These are phyloP conservation scores for Therioaphis trifolii DNA, from an alignment of 2,888 invertebrate genomes.

Conservation along the genomic window DNA sequence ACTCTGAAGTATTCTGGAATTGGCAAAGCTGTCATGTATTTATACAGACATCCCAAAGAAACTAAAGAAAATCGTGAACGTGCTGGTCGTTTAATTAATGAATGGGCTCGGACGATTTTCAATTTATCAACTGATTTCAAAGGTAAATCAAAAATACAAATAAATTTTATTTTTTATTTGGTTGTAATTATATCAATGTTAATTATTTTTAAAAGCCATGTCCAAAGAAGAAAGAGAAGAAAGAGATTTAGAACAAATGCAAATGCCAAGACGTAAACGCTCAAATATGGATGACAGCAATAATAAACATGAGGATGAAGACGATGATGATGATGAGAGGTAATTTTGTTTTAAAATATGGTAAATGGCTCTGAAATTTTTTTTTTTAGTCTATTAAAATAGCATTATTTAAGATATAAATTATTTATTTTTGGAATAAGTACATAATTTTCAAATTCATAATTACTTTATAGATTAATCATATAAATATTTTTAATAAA, in stretches of 20 bases:
- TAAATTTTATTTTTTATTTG: too few species aligned
- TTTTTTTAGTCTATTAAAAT: background rate
- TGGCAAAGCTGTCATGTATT: conserved; percentile 99
- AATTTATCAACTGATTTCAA: conserved; percentile 93
- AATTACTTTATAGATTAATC: background rate
- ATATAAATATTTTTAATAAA: too few species aligned
- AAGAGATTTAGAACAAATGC: conserved; percentile 89
- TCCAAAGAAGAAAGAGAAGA: conserved; percentile 93
- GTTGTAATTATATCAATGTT: background rate
- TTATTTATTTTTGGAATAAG: background rate
- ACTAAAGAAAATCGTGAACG: conserved; percentile 90
- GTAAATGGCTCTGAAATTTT: background rate
- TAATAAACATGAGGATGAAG: conserved; percentile 32
- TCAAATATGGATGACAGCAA: conserved; percentile 68
- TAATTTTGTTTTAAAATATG: conserved; percentile 66
- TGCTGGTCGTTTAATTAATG: conserved; percentile 92
- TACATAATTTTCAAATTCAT: background rate
- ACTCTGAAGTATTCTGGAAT: conserved; percentile 95
- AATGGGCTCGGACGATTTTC: conserved; percentile 98
- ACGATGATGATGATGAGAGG: conserved; percentile 69
- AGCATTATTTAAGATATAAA: background rate
- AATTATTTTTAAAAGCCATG: conserved; percentile 73
- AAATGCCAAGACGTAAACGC: conserved; percentile 70
- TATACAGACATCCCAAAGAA: conserved; percentile 98
- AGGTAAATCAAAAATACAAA: conserved; percentile 64